A percentile compares a stretch with the other conserved stretches of the same genome.
Evolutionary conservation across 2,888 invertebrate genomes (phyloP).

Genomic region (Lasioglossum lativentre): DNA sequence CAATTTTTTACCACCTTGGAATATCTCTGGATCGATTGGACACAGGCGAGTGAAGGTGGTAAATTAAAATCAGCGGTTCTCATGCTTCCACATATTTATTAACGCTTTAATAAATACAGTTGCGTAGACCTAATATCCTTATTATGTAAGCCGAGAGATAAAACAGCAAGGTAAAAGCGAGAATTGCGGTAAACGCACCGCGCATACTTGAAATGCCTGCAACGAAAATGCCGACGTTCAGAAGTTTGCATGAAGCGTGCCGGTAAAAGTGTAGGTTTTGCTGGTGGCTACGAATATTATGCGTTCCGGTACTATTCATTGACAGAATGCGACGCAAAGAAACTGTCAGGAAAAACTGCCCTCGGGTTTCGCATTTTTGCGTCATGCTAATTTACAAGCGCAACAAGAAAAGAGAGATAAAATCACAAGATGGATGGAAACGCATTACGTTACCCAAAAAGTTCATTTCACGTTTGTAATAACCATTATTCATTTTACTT

Average conservation of each 20-base stretch:
- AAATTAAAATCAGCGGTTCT: not conserved
- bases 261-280: not conserved
- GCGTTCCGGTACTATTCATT: not conserved
- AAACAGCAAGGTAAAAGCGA: not conserved
- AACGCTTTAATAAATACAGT: not conserved
- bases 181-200: not conserved
- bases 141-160: not conserved
- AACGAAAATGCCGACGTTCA: not conserved
- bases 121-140: not conserved
- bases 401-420: not conserved
- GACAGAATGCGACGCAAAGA: not conserved
- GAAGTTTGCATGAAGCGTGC: not conserved
- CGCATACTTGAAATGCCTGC: not conserved
- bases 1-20: not conserved
- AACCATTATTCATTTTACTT: not conserved
- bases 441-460: not conserved
- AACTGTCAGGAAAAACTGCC: not conserved
- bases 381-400: not conserved
- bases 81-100: conserved; percentile 16
- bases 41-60: not conserved
- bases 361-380: not conserved
- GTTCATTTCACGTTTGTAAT: not conserved
- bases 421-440: not conserved
- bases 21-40: not conserved
- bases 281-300: not conserved